Evolutionary conservation across 2,888 invertebrate species (phyloP), one percentile per base, ranked within the genome.

Genomic region (Brachyopa scutellaris): DNA sequence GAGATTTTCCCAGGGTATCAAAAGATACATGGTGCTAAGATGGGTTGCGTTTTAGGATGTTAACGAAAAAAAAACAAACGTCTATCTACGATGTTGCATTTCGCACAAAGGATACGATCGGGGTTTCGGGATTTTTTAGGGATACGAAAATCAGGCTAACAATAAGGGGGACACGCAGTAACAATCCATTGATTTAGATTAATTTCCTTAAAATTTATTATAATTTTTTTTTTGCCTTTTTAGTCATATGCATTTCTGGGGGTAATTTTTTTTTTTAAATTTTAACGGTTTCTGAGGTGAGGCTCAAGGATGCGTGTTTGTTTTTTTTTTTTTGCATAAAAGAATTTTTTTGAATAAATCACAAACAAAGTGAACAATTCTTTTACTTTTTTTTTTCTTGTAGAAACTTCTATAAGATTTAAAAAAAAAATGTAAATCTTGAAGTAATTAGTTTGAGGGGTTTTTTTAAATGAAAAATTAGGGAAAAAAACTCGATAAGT

Each of bases 1-100:
- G 87, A 88, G 88, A 89, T 89, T 89, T 89, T 89, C 89, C 89
- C 89, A 89, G 87, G 89, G 86, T 88, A 86, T 85, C 86, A 40
- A 74, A 26, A 51, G 59, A 72, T 53, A 66, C 62, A 62, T 76
- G 61, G 62, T 73, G 69, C 67, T 57, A 53, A 45, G 83, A 66
- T 84, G 72, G 73, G 84, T 84, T 66, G 74, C 72, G 74, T 59
- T 77, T 84, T 84, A 74, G 72, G 82, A 80, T 70, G 83, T 72
- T 61, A 26, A 6, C 26, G 26, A 26, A 42, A 73, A 66, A 59
- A 79, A 69, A 67, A 83, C 84, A 59, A 84, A 85, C 51, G 23
- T 57, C 45, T 45, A 69, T 64, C 62, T 55, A 49, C 45, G 69
- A 42, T 66, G 82, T 72, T 82, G 82, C 82, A 82, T 64, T 82